A percentile compares a stretch with the other conserved stretches of the same genome.
These are phyloP conservation scores for Neocrepidodera transversa DNA, from an alignment of 2,888 invertebrate species.

Conservation along the genomic window DNA sequence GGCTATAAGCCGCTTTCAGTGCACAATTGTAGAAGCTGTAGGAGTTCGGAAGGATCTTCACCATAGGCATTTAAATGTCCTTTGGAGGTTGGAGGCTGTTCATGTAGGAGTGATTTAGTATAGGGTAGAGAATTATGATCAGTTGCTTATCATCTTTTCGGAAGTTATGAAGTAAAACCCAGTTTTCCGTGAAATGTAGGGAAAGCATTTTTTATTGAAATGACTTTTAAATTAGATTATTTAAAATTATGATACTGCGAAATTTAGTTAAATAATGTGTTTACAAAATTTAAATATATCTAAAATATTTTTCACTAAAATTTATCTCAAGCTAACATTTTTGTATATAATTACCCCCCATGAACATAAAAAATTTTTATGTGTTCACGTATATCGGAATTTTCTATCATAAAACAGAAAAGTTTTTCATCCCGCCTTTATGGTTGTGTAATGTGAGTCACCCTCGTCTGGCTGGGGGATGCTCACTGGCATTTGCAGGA, in stretches of 20 bases:
- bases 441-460: conserved; percentile 36
- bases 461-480: conserved; percentile 36
- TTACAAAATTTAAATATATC: too few relatives aligned
- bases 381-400: background rate
- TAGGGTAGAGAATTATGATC: conserved; percentile 8
- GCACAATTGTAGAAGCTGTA: too few relatives aligned
- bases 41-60: background rate
- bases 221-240: background rate
- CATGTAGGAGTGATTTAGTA: conserved; percentile 13
- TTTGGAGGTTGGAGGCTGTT: conserved; percentile 1
- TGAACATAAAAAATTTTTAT: background rate
- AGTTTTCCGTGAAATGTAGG: background rate
- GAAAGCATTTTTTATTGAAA: background rate
- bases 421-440: conserved; percentile 25
- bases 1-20: too few relatives aligned
- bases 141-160: background rate
- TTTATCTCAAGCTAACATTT: background rate
- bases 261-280: too few relatives aligned
- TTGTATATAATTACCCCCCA: background rate
- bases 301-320: too few relatives aligned
- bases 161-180: background rate
- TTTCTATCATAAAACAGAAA: conserved; percentile 12
- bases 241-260: background rate
- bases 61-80: conserved; percentile 13
- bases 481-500: conserved; percentile 36